These are phyloP conservation scores for Dicerorhinus sumatrensis DNA, from an alignment of 2,113 vertebrate genomes.

Conservation along the genomic window DNA sequence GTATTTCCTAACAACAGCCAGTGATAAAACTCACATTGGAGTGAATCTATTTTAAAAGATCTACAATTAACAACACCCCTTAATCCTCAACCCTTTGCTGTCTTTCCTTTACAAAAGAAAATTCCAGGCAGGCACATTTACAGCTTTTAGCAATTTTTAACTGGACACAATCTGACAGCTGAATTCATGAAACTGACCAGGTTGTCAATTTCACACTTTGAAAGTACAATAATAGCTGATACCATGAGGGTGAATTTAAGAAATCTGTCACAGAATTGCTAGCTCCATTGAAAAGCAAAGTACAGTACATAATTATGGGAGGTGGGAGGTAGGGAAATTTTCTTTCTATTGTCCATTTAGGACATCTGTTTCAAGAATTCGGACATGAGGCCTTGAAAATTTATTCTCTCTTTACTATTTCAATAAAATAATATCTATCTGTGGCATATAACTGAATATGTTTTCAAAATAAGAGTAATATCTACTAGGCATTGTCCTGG, in stretches of 20 bases:
- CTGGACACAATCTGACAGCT: constrained; percentile 86
- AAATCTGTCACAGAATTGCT: constrained; percentile 79
- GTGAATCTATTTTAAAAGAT: constrained; percentile 80
- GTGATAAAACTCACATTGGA: constrained; percentile 81
- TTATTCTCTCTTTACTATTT: neutral
- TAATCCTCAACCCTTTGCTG: constrained; percentile 65
- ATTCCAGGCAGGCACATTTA: constrained; percentile 83
- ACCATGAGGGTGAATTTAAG: constrained; percentile 81
- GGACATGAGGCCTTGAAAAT: neutral
- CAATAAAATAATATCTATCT: constrained; percentile 59
- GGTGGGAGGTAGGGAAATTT: constrained; percentile 42
- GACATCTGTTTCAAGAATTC: constrained; percentile 71
- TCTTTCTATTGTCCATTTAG: constrained; percentile 73
- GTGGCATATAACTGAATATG: neutral
- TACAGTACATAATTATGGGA: constrained; percentile 70
- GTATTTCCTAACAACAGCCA: constrained; percentile 68
- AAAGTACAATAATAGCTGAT: constrained; percentile 84
- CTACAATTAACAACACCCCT: constrained; percentile 82
- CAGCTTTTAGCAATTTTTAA: constrained; percentile 86
- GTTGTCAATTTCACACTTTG: constrained; percentile 86
- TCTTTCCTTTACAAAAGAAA: constrained; percentile 83
- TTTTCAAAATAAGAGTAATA: neutral
- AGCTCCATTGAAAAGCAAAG: constrained; percentile 77
- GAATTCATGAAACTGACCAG: constrained; percentile 87
- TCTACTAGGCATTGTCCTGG: neutral